Evolutionary conservation across 2,113 vertebrate genomes (phyloP).

Genomic region (Ceyx melanurus): DNA sequence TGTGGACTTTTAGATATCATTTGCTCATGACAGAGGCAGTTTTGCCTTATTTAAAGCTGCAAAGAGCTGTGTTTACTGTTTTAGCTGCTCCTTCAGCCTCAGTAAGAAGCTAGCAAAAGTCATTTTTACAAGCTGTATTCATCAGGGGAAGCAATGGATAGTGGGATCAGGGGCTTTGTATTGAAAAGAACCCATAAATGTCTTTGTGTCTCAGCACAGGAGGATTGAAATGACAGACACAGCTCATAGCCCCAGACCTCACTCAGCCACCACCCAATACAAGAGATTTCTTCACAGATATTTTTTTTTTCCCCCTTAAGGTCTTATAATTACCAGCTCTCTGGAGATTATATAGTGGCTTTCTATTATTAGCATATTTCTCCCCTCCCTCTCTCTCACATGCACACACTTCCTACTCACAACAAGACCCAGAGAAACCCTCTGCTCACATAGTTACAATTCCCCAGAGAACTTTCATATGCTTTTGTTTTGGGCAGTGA

Average conservation of each 20-base stretch:
- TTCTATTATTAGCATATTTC: constrained; percentile 56
- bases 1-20: not conserved
- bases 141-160: not conserved
- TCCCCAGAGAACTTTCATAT: constrained; percentile 63
- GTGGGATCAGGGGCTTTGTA: not conserved
- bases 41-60: not conserved
- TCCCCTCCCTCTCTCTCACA: not conserved
- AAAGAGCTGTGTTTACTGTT: not conserved
- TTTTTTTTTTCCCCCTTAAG: not conserved
- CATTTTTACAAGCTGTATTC: not conserved
- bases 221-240: not conserved
- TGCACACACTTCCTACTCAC: constrained; percentile 57
- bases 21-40: not conserved
- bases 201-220: not conserved
- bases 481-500: constrained; percentile 70
- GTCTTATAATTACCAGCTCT: constrained; percentile 22
- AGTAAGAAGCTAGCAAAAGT: not conserved
- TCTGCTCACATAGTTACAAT: constrained; percentile 62
- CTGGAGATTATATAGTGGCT: constrained; percentile 32
- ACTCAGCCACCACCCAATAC: not conserved
- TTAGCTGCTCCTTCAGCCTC: not conserved
- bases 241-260: not conserved
- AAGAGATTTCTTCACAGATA: not conserved
- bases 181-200: not conserved
- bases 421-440: constrained; percentile 60